Evolutionary conservation across 1,140 invertebrate species (phyloP).

Genomic region (Yoshiicerus persimilis): DNA sequence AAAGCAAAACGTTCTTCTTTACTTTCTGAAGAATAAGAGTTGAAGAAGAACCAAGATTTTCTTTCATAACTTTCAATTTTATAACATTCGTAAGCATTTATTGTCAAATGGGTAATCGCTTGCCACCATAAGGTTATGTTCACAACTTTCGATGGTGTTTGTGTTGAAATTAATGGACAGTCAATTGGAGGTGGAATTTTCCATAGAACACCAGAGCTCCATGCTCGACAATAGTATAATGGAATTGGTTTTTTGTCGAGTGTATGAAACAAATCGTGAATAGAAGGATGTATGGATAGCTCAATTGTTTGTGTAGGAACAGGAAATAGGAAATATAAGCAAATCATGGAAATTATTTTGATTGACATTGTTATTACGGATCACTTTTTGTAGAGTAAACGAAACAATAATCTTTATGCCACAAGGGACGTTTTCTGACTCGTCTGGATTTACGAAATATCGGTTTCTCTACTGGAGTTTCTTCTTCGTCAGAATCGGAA

Average conservation of each 20-base stretch:
- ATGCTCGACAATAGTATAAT: not conserved
- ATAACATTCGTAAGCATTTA: not conserved
- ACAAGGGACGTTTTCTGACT: too few relatives aligned
- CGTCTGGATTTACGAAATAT: too few relatives aligned
- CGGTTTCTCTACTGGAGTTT: too few relatives aligned
- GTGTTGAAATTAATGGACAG: not conserved
- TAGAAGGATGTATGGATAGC: not conserved
- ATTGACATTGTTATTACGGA: too few relatives aligned
- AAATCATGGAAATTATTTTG: too few relatives aligned
- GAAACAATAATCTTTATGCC: too few relatives aligned
- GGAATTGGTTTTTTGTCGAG: not conserved
- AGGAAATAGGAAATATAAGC: too few relatives aligned
- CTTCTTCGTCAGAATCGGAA: too few relatives aligned
- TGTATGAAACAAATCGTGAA: not conserved
- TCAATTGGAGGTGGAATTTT: not conserved
- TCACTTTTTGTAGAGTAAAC: too few relatives aligned
- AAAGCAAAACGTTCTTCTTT: not conserved
- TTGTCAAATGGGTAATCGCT: not conserved
- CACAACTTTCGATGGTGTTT: not conserved
- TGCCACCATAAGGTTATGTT: not conserved
- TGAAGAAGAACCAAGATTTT: not conserved
- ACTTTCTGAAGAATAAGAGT: not conserved
- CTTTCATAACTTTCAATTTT: not conserved
- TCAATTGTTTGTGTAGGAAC: too few relatives aligned
- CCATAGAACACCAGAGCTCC: not conserved